Evolutionary conservation across 2,888 invertebrate species (phyloP).

Genomic region (Cheilosia soror): DNA sequence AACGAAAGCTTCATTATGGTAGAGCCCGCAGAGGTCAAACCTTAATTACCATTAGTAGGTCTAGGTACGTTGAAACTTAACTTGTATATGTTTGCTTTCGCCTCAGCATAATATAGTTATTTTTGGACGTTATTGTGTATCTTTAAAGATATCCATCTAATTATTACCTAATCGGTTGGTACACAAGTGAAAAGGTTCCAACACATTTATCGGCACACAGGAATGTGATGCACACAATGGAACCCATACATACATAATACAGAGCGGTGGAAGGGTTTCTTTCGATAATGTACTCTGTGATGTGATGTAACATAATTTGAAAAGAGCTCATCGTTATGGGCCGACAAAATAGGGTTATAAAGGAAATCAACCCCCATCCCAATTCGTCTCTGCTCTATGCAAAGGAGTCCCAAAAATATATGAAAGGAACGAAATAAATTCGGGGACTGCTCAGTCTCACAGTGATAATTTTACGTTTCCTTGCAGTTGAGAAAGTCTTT

Average conservation of each 20-base stretch:
- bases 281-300: slow-evolving; percentile 13
- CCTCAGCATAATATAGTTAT: slow-evolving; percentile 6
- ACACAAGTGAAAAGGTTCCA: neutral
- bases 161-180: slow-evolving; percentile 42
- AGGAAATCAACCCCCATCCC: slow-evolving; percentile 28
- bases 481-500: neutral
- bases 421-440: neutral
- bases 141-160: slow-evolving; percentile 37
- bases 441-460: neutral
- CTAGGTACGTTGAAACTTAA: neutral
- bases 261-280: neutral
- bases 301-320: slow-evolving; percentile 48
- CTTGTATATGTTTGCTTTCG: slow-evolving; percentile 1
- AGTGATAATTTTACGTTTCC: neutral
- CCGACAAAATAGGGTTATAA: slow-evolving; percentile 20
- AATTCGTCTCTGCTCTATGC: neutral
- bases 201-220: neutral
- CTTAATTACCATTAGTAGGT: slow-evolving; percentile 21
- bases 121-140: slow-evolving; percentile 31
- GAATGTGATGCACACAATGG: slow-evolving; percentile 11
- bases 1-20: neutral
- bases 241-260: neutral
- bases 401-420: neutral
- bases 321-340: slow-evolving; percentile 29
- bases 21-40: slow-evolving; percentile 2